Conservation (phyloP, 2,888 invertebrate genomes). For the Cephus pulcher region DNA sequence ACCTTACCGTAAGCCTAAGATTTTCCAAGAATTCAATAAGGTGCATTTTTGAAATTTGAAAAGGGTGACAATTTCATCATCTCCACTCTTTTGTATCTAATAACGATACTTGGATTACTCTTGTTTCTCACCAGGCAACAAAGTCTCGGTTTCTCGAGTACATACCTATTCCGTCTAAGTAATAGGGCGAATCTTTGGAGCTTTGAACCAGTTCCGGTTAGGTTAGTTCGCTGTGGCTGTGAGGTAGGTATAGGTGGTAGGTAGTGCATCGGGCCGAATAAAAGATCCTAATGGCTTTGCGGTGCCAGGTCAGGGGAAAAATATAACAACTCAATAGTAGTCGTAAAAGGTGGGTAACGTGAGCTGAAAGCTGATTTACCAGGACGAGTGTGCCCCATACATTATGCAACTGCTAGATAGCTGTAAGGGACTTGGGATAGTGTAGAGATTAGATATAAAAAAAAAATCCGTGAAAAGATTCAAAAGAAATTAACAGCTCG, state of each 20-base stretch:
- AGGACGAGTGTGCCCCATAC: not conserved
- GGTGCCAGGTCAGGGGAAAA: not conserved
- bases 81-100: not conserved
- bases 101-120: not conserved
- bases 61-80: not conserved
- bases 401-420: not conserved
- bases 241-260: not conserved
- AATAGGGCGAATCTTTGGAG: not conserved
- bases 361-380: conserved; percentile 1
- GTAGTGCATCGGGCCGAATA: not conserved
- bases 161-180: not conserved
- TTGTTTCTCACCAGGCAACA: not conserved
- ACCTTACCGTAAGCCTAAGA: not conserved
- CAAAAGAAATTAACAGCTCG: not conserved
- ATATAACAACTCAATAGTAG: conserved; percentile 3
- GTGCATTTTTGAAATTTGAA: not conserved
- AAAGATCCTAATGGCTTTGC: not conserved
- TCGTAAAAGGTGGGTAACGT: conserved; percentile 6
- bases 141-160: not conserved
- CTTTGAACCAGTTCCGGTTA: not conserved
- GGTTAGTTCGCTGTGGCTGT: not conserved
- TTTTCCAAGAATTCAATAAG: not conserved
- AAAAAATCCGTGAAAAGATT: not conserved
- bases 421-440: not conserved
- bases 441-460: not conserved